Evolutionary conservation across 2,797 vertebrate species (phyloP), one percentile per base, ranked within the genome.

Genomic region (Darevskia nairensis): DNA sequence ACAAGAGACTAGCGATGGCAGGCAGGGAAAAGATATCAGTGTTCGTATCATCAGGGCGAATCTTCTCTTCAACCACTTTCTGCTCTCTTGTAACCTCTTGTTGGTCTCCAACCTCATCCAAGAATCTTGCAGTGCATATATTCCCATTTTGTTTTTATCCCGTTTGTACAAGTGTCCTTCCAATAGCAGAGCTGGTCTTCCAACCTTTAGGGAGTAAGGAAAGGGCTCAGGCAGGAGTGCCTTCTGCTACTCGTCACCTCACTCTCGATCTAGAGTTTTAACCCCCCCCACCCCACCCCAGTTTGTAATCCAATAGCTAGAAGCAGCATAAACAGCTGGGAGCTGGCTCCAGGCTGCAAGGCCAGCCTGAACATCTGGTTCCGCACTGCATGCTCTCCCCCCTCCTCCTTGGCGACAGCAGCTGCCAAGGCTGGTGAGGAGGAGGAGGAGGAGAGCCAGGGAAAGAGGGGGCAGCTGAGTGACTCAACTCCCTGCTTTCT

Each of bases 361-460:
- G 61, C 44, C 68, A n/a, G 41, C 61, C 50, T 79, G 81, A 79
- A 88, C 87, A 84, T 88, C 87, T 84, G 75, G 44, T 78, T 78
- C 44, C 46, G 44, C 81, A 11, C 15, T 39, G 59, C n/a, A 77
- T 82, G 72, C 72, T 27, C 59, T 64, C 71, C 71, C 11, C 35
- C 85, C 27, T 29, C 32, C 35, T n/a, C 29, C 32, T 9, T 35
- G 3, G 19, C 13, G 11, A 13, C 75, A 15, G 10, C 17, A 23
- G 8, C 64, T 71, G 44, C n/a, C 59, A 76, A 59, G 13, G 21
- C 66, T 59, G 77, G 77, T 8, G 44, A 50, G 32, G 72, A 13
- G 50, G 79, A 41, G 50, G 79, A 41, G 32, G 46, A 44, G 77
- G 55, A 41, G 25, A 23, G 35, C 13, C 39, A 35, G 19, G 69